These are phyloP conservation scores for Oenanthe melanoleuca DNA, from an alignment of 2,113 vertebrate species.

Conservation along the genomic window DNA sequence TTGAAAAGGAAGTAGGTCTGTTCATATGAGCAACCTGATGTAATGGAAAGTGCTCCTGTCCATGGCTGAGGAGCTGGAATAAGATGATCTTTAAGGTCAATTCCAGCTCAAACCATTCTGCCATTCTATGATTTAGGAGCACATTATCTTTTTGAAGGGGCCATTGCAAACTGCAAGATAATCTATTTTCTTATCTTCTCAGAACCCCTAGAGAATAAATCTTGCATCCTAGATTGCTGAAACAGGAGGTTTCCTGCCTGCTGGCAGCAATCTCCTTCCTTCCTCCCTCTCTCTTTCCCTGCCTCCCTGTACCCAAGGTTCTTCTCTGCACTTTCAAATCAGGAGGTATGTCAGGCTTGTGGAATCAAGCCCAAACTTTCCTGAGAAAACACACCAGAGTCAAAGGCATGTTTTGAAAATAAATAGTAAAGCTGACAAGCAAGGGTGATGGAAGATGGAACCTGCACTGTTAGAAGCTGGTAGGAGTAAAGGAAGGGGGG, in stretches of 20 bases:
- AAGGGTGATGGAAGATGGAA: neutral
- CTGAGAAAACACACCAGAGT: conserved; percentile 28
- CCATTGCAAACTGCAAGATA: neutral
- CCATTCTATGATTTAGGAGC: neutral
- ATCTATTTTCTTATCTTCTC: neutral
- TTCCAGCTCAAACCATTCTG: neutral
- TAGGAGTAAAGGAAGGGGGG: neutral
- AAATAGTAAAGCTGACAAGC: conserved; percentile 36
- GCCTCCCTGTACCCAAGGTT: neutral
- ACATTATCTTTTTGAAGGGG: neutral
- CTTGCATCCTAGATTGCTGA: neutral
- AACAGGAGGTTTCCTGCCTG: neutral
- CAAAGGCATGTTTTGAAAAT: conserved; percentile 55
- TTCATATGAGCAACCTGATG: neutral
- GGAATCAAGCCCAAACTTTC: conserved; percentile 18
- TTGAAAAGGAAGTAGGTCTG: neutral
- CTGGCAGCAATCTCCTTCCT: neutral
- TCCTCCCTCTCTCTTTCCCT: neutral
- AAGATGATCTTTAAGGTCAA: neutral
- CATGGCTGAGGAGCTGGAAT: neutral
- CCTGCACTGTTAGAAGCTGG: neutral
- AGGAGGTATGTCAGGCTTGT: conserved; percentile 22
- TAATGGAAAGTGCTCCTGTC: neutral
- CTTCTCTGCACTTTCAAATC: neutral
- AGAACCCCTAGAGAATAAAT: neutral